phyloP scores from a whole-genome alignment of 2,113 vertebrate species.

The Myiopsitta monachus region DNA sequence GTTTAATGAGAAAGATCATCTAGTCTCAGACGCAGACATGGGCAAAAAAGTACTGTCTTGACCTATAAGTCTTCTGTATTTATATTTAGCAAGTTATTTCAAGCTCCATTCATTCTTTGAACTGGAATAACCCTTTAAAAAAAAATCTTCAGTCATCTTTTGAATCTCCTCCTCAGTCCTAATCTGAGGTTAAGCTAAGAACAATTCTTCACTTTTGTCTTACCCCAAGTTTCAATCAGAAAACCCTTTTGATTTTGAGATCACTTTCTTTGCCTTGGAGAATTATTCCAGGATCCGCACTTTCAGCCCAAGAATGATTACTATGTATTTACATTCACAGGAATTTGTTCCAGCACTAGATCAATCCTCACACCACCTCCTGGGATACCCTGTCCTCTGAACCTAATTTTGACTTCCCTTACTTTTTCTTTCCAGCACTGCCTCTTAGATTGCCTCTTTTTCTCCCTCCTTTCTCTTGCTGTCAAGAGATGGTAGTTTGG shows the following conservation, averaged over 20 bases:
- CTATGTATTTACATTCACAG: not conserved
- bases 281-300: not conserved
- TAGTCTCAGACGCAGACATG: not conserved
- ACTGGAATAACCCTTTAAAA: not conserved
- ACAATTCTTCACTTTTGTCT: not conserved
- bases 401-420: not conserved
- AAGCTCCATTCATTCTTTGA: not conserved
- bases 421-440: not conserved
- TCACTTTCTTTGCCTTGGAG: not conserved
- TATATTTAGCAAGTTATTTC: not conserved
- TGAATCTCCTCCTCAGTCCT: not conserved
- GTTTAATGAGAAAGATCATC: not conserved
- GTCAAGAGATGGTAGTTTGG: not conserved
- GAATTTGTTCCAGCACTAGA: not conserved
- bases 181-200: not conserved
- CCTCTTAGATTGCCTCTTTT: not conserved
- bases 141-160: not conserved
- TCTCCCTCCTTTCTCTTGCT: not conserved
- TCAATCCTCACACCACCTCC: not conserved
- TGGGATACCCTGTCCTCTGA: not conserved
- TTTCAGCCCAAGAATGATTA: not conserved
- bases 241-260: not conserved
- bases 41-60: not conserved
- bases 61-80: not conserved
- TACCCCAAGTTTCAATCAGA: not conserved